phyloP scores from a whole-genome alignment of 2,888 invertebrate species.

The Drosophila mayaguana region DNA sequence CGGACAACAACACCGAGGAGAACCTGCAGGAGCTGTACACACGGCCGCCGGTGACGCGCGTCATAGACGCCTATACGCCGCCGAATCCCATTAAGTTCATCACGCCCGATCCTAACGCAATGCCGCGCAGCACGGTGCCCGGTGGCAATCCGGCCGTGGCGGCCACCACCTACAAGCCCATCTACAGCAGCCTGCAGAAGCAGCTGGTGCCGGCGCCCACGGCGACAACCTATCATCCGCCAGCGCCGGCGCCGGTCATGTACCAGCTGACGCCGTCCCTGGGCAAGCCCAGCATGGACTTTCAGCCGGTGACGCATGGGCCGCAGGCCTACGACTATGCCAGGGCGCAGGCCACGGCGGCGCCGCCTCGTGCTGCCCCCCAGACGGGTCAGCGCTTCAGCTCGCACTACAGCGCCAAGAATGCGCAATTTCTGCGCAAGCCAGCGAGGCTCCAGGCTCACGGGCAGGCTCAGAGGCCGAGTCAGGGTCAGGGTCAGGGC shows the following conservation, averaged over 20 bases:
- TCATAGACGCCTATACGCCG: constrained; percentile 82
- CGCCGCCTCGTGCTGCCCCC: constrained; percentile 2
- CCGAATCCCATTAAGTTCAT: constrained; percentile 81
- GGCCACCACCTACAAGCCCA: constrained; percentile 86
- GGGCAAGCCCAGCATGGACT: constrained; percentile 54
- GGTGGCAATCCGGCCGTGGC: constrained; percentile 81
- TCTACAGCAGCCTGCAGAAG: constrained; percentile 65
- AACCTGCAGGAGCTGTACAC: constrained; percentile 84
- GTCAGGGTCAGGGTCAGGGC: constrained; percentile 30
- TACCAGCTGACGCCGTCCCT: constrained; percentile 68
- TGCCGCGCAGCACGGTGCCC: constrained; percentile 74
- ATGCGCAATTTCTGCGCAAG: constrained; percentile 75
- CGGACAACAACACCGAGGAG: constrained; percentile 83
- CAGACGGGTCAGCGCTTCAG: constrained; percentile 78
- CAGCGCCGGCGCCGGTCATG: constrained; percentile 67
- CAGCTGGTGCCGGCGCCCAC: constrained; percentile 63
- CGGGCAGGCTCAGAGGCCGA: constrained; percentile 23
- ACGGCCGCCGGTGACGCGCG: constrained; percentile 83
- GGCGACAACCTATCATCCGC: constrained; percentile 80
- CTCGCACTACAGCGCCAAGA: constrained; percentile 85
- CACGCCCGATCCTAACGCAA: constrained; percentile 74
- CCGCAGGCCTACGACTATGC: constrained; percentile 40
- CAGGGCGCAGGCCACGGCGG: not conserved
- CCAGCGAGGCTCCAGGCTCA: constrained; percentile 39
- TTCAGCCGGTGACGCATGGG: constrained; percentile 64